phyloP scores from a whole-genome alignment of 2,888 invertebrate genomes.

The Listrodromus nycthemerus region DNA sequence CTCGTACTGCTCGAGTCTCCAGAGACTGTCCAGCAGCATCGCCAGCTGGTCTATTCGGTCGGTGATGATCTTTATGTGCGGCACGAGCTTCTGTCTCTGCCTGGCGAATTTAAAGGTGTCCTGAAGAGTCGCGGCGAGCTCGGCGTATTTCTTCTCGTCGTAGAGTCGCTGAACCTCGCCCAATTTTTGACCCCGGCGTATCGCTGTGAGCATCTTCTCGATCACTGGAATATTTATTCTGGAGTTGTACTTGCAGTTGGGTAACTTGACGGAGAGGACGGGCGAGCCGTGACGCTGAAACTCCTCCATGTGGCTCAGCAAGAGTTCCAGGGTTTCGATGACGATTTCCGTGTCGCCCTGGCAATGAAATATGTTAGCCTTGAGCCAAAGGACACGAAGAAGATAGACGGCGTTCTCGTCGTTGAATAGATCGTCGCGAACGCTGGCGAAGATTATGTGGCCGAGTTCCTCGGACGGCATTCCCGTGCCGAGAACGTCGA shows the following conservation, averaged over 20 bases:
- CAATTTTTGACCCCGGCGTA: constrained; percentile 86
- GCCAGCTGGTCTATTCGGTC: constrained; percentile 85
- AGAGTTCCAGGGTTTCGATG: constrained; percentile 85
- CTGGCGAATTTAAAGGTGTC: constrained; percentile 88
- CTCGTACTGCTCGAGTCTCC: constrained; percentile 87
- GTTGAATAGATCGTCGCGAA: constrained; percentile 84
- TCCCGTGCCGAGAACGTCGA: constrained; percentile 79
- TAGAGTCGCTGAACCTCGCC: constrained; percentile 89
- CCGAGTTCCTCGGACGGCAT: constrained; percentile 85
- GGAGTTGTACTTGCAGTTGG: constrained; percentile 86
- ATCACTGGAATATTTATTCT: constrained; percentile 84
- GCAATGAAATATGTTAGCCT: constrained; percentile 86
- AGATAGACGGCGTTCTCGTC: constrained; percentile 85
- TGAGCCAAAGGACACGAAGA: constrained; percentile 86
- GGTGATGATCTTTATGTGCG: constrained; percentile 75
- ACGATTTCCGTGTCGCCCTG: constrained; percentile 86
- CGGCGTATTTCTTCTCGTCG: constrained; percentile 88
- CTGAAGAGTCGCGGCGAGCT: constrained; percentile 89
- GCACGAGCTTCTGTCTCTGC: constrained; percentile 77
- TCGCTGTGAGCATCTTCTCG: constrained; percentile 85
- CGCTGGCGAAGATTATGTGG: constrained; percentile 84
- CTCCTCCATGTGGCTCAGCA: constrained; percentile 76
- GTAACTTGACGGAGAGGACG: constrained; percentile 83
- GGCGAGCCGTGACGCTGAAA: constrained; percentile 74
- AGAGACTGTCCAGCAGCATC: constrained; percentile 89